Evolutionary conservation across 2,888 invertebrate genomes (phyloP).

Genomic region (Tanypteryx hageni): DNA sequence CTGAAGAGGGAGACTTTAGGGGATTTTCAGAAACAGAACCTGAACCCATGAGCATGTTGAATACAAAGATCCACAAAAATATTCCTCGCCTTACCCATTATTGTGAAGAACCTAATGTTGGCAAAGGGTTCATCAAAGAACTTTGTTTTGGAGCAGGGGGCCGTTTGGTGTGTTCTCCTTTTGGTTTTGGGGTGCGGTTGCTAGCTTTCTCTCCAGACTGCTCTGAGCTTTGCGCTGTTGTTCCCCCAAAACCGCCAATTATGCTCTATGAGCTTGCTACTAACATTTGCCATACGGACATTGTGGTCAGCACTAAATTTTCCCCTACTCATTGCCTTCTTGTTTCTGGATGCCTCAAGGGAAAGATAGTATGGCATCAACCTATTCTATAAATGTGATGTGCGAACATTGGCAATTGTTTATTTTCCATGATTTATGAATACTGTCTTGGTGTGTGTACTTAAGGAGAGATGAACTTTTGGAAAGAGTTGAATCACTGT

Average conservation of each 20-base stretch:
- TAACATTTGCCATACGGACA: slow-evolving; percentile 86
- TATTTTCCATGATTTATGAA: slow-evolving; percentile 1
- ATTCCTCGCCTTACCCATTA: slow-evolving; percentile 88
- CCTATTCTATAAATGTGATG: slow-evolving; percentile 76
- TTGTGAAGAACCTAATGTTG: slow-evolving; percentile 91
- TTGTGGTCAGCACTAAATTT: slow-evolving; percentile 93
- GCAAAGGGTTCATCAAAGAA: slow-evolving; percentile 95
- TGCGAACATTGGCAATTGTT: slow-evolving; percentile 22
- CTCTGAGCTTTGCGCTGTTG: slow-evolving; percentile 85
- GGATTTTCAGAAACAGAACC: not conserved
- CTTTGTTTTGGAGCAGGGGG: slow-evolving; percentile 94
- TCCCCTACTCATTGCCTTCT: slow-evolving; percentile 91
- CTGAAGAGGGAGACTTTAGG: slow-evolving; percentile 17
- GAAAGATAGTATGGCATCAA: slow-evolving; percentile 93
- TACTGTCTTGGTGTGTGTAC: slow-evolving; percentile 49
- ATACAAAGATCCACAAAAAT: slow-evolving; percentile 81
- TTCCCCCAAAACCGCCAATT: slow-evolving; percentile 76
- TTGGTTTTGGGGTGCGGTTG: slow-evolving; percentile 90
- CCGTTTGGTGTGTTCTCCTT: slow-evolving; percentile 92
- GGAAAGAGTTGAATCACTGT: not conserved
- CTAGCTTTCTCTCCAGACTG: slow-evolving; percentile 87
- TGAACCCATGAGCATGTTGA: not conserved
- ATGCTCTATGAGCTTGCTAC: slow-evolving; percentile 82
- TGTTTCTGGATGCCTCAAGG: slow-evolving; percentile 93
- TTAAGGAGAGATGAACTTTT: slow-evolving; percentile 22